phyloP scores from a whole-genome alignment of 2,113 vertebrate genomes.

The Ramphastos sulfuratus region DNA sequence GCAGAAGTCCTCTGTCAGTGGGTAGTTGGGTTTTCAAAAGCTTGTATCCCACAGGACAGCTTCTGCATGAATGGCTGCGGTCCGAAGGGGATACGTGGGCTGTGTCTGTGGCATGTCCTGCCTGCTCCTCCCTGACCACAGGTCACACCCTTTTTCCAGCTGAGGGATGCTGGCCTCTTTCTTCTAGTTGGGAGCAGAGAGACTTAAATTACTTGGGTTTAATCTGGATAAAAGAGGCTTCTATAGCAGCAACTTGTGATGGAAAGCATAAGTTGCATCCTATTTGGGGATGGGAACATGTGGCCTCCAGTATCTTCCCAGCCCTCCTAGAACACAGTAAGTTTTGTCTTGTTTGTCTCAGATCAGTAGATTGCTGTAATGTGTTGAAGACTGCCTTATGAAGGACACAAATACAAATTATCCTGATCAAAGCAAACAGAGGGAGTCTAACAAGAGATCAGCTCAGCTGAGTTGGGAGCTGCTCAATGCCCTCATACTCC shows the following conservation, averaged over 20 bases:
- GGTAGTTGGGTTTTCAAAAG: neutral
- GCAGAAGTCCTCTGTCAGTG: accelerated
- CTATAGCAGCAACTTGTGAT: neutral
- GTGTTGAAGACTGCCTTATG: neutral
- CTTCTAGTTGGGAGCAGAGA: neutral
- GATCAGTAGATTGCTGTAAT: neutral
- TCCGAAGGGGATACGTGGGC: neutral
- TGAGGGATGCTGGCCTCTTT: neutral
- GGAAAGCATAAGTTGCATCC: neutral
- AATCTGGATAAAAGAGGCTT: constrained; percentile 8
- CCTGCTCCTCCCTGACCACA: neutral
- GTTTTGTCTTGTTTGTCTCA: constrained; percentile 16
- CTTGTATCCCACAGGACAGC: neutral
- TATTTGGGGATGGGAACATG: neutral
- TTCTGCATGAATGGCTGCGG: neutral
- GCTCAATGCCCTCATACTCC: neutral
- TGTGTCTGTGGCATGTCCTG: neutral
- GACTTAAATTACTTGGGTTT: neutral
- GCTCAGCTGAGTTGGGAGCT: neutral
- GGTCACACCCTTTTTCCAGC: neutral
- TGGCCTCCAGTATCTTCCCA: neutral
- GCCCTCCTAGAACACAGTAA: neutral
- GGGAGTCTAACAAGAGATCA: neutral
- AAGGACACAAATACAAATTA: neutral
- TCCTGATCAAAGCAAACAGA: neutral